Conservation (phyloP, 2,113 vertebrate species). For the Kryptolebias marmoratus region DNA sequence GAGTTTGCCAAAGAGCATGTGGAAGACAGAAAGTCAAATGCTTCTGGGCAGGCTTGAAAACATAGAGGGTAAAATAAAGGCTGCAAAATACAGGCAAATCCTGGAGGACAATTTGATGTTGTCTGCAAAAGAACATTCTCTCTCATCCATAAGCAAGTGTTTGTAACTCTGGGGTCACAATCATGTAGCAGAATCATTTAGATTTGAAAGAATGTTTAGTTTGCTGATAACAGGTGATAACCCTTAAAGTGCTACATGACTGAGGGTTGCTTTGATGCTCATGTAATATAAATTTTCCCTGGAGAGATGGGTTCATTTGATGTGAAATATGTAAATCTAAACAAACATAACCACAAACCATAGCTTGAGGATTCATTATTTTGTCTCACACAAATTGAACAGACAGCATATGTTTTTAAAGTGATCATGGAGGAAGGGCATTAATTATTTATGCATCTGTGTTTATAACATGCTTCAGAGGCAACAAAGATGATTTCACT, state of each 20-base stretch:
- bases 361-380: neutral
- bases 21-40: too few relatives aligned
- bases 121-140: too few relatives aligned
- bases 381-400: constrained; percentile 8
- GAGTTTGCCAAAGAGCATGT: too few relatives aligned
- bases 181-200: neutral
- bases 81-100: too few relatives aligned
- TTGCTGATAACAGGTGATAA: neutral
- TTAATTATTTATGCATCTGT: too few relatives aligned
- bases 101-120: too few relatives aligned
- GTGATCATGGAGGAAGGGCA: too few relatives aligned
- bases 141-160: neutral
- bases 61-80: too few relatives aligned
- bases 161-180: neutral
- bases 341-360: constrained; percentile 25
- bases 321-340: constrained; percentile 26
- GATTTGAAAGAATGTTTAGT: neutral
- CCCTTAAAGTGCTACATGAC: neutral
- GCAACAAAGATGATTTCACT: constrained; percentile 39
- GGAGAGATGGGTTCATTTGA: constrained; percentile 17
- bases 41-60: too few relatives aligned
- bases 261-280: neutral
- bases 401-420: too few relatives aligned
- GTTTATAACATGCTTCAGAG: constrained; percentile 36
- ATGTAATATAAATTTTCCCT: constrained; percentile 8